Conservation (phyloP, 2,797 vertebrate species). For the Acanthiza pusilla region DNA sequence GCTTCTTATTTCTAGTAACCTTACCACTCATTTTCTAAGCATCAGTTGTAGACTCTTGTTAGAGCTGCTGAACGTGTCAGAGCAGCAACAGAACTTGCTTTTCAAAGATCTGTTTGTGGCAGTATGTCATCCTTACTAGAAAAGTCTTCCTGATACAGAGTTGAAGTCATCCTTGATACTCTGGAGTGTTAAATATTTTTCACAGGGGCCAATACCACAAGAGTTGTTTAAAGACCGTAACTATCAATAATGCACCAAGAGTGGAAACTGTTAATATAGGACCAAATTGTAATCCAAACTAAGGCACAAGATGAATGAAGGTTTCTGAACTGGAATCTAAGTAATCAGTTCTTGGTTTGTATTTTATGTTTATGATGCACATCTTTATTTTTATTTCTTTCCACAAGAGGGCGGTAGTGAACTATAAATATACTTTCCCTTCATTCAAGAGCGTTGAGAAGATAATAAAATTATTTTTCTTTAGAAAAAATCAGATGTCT, state of each 20-base stretch:
- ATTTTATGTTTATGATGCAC: not conserved
- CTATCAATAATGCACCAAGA: not conserved
- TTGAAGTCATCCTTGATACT: not conserved
- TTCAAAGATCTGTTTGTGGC: not conserved
- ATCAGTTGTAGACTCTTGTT: not conserved
- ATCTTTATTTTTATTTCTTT: not conserved
- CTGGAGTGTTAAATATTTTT: not conserved
- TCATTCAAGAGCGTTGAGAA: fast-evolving
- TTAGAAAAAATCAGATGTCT: not conserved
- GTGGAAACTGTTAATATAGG: not conserved
- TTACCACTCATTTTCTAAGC: not conserved
- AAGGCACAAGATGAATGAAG: not conserved
- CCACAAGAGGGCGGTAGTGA: constrained; percentile 58
- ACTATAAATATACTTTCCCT: not conserved
- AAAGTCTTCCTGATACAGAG: not conserved
- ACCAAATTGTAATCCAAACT: not conserved
- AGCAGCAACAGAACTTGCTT: not conserved
- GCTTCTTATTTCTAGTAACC: not conserved
- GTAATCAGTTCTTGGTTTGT: not conserved
- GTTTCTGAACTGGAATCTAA: not conserved
- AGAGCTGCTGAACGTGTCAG: not conserved
- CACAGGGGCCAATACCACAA: fast-evolving
- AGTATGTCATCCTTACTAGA: not conserved
- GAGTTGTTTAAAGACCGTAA: not conserved
- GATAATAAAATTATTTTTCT: not conserved